Evolutionary conservation across 2,888 invertebrate genomes (phyloP).

Genomic region (Dioctria linearis): DNA sequence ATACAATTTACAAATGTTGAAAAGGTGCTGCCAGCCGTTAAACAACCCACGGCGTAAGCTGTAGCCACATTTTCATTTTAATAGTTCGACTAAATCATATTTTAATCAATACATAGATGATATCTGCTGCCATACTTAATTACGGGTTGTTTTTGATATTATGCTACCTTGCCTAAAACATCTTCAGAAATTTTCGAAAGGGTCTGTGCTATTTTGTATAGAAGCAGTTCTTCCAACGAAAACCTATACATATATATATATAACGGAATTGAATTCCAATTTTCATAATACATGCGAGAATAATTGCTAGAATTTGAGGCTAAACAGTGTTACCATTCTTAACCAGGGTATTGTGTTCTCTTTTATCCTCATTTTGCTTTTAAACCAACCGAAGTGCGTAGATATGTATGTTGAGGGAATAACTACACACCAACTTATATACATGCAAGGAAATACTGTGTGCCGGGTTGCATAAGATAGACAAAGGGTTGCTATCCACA

Average conservation of each 20-base stretch:
- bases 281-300: not conserved
- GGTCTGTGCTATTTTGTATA: too few relatives aligned
- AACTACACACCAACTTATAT: not conserved
- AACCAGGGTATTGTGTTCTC: not conserved
- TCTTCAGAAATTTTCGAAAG: too few relatives aligned
- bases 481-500: slow-evolving; percentile 2
- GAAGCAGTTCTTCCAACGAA: not conserved
- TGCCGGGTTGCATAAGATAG: not conserved
- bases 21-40: too few relatives aligned
- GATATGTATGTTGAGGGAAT: not conserved
- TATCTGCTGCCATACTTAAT: too few relatives aligned
- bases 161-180: too few relatives aligned
- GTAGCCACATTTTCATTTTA: too few relatives aligned
- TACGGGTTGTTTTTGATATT: too few relatives aligned
- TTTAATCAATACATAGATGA: too few relatives aligned
- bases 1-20: too few relatives aligned
- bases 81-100: too few relatives aligned
- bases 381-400: not conserved
- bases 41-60: too few relatives aligned
- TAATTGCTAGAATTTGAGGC: not conserved
- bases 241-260: not conserved
- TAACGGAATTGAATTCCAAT: not conserved
- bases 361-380: not conserved
- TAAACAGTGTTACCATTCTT: not conserved
- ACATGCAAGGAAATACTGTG: too few relatives aligned